phyloP scores from a whole-genome alignment of 2,888 invertebrate species.

The Hirtodrosophila histrioides region DNA sequence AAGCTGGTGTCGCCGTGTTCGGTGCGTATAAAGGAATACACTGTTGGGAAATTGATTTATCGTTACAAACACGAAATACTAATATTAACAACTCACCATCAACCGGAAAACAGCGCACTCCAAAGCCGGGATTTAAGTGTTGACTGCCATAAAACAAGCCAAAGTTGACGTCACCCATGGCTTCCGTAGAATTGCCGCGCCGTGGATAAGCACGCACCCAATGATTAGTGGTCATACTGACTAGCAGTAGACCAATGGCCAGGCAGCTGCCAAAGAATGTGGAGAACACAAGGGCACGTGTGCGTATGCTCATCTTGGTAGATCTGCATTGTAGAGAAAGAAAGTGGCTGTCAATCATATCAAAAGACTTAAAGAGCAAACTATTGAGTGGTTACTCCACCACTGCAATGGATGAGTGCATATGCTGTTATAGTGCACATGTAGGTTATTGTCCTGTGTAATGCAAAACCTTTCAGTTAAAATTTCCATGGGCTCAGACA shows the following conservation, averaged over 20 bases:
- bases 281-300: conserved; percentile 89
- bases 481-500: conserved; percentile 19
- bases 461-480: not conserved
- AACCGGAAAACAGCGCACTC: conserved; percentile 90
- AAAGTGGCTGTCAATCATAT: not conserved
- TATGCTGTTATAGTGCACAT: not conserved
- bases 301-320: conserved; percentile 87
- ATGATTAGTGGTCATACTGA: conserved; percentile 90
- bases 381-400: not conserved
- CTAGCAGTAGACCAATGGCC: conserved; percentile 89
- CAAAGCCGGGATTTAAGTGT: conserved; percentile 92
- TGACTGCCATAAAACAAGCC: conserved; percentile 95
- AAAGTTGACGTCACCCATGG: conserved; percentile 90
- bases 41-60: conserved; percentile 50
- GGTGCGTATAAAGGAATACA: conserved; percentile 79
- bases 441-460: not conserved
- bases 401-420: not conserved
- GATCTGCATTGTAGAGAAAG: conserved; percentile 13
- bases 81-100: conserved; percentile 87
- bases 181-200: conserved; percentile 84
- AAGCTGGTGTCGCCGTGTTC: conserved; percentile 83
- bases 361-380: conserved; percentile 29
- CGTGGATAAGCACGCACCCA: conserved; percentile 90
- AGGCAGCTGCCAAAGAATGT: conserved; percentile 91
- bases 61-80: not conserved